Conservation (phyloP, 2,113 vertebrate genomes). For the Sylvilagus bachmani region DNA sequence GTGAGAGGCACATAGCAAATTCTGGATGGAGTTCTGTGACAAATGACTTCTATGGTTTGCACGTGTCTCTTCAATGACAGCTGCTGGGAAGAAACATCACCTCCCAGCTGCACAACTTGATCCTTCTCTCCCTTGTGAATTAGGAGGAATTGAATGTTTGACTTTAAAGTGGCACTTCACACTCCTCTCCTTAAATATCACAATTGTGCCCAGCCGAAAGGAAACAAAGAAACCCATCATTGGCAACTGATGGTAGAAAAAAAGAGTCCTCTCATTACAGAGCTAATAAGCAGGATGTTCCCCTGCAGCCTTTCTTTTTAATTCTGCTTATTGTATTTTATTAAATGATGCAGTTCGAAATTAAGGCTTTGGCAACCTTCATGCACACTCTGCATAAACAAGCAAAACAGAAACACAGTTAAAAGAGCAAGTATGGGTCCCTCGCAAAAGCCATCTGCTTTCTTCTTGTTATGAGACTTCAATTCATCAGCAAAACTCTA, state of each 20-base stretch:
- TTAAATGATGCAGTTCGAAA: conserved; percentile 81
- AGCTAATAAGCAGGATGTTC: conserved; percentile 86
- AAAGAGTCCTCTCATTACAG: conserved; percentile 85
- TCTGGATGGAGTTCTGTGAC: conserved; percentile 84
- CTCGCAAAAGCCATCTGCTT: conserved; percentile 79
- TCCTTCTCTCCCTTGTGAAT: conserved; percentile 86
- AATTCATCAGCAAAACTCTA: conserved; percentile 78
- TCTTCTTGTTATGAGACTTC: conserved; percentile 83
- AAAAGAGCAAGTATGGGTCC: conserved; percentile 74
- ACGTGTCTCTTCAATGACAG: conserved; percentile 86
- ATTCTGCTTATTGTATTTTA: conserved; percentile 84
- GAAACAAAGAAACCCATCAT: conserved; percentile 85
- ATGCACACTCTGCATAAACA: conserved; percentile 80
- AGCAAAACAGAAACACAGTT: conserved; percentile 80
- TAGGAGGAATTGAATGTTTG: conserved; percentile 84
- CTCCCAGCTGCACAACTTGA: conserved; percentile 89
- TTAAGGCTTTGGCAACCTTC: conserved; percentile 84
- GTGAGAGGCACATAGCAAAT: conserved; percentile 75
- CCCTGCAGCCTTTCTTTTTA: conserved; percentile 79
- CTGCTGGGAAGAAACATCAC: conserved; percentile 87
- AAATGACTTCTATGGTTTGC: conserved; percentile 86
- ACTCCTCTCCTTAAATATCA: conserved; percentile 82
- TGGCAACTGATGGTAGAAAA: conserved; percentile 86
- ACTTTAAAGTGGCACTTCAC: conserved; percentile 88
- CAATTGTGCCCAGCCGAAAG: conserved; percentile 83